These are phyloP conservation scores for Montipora capitata DNA, from an alignment of 92 coral and sea anemone genomes.

Conservation along the genomic window DNA sequence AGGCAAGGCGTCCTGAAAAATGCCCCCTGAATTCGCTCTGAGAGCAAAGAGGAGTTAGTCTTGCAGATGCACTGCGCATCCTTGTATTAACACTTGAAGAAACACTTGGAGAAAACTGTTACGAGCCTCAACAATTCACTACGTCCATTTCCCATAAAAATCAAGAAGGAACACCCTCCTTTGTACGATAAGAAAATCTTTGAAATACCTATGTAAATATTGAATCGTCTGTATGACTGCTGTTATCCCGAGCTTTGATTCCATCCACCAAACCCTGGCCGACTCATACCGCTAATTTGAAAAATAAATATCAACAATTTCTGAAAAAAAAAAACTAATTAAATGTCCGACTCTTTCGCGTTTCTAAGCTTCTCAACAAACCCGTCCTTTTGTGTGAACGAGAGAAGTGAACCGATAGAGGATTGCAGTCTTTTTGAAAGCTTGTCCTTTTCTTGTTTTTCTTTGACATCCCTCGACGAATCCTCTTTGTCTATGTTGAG, in stretches of 20 bases:
- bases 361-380: slow-evolving; percentile 71
- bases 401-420: slow-evolving; percentile 68
- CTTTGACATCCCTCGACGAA: slow-evolving; percentile 3
- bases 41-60: too few relatives aligned
- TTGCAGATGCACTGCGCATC: too few relatives aligned
- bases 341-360: slow-evolving; percentile 80
- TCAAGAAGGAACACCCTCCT: background rate
- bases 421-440: slow-evolving; percentile 24
- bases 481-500: slow-evolving; percentile 83
- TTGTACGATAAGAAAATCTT: background rate
- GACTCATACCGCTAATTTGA: background rate
- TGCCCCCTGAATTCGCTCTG: too few relatives aligned
- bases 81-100: too few relatives aligned
- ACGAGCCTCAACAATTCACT: too few relatives aligned
- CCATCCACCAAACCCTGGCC: background rate
- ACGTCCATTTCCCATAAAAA: too few relatives aligned
- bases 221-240: background rate
- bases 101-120: too few relatives aligned
- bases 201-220: background rate
- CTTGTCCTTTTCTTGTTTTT: slow-evolving; percentile 29
- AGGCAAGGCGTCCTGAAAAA: too few relatives aligned
- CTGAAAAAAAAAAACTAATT: background rate
- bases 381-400: slow-evolving; percentile 77
- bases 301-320: slow-evolving; percentile 14
- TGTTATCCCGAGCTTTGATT: background rate